Conservation (phyloP, 2,113 vertebrate species). For the Zapornia atra region DNA sequence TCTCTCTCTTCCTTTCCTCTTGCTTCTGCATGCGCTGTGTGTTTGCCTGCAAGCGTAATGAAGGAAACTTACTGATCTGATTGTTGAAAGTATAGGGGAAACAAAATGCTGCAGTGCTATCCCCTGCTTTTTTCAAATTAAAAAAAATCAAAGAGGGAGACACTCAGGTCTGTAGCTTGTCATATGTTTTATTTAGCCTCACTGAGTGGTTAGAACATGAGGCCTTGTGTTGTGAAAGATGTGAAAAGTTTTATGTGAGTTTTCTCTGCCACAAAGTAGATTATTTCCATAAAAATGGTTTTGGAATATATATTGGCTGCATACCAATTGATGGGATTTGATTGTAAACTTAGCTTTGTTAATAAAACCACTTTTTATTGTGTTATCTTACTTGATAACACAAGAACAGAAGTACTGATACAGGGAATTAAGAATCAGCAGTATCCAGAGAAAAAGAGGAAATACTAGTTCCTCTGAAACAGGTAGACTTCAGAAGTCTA, state of each 20-base stretch:
- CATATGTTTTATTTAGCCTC: not conserved
- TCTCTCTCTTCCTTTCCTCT: not conserved
- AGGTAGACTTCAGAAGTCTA: not conserved
- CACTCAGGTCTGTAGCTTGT: not conserved
- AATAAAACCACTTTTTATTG: not conserved
- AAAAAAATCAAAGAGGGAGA: not conserved
- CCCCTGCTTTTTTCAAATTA: not conserved
- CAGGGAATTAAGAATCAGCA: not conserved
- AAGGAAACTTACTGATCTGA: constrained; percentile 47
- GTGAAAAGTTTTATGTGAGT: not conserved
- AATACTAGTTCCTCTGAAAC: not conserved
- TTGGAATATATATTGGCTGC: not conserved
- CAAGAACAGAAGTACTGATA: not conserved
- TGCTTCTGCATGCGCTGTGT: constrained; percentile 61
- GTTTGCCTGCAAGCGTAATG: constrained; percentile 59
- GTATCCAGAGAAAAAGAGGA: not conserved
- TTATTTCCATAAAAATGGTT: not conserved
- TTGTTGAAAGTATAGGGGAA: not conserved
- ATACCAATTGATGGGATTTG: not conserved
- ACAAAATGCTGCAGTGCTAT: not conserved
- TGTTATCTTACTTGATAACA: not conserved
- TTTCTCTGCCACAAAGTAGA: not conserved
- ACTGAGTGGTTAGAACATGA: not conserved
- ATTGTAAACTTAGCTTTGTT: not conserved
- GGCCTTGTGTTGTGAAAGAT: not conserved